phyloP scores from a whole-genome alignment of 2,797 vertebrate genomes.

The Cetoscarus ocellatus region DNA sequence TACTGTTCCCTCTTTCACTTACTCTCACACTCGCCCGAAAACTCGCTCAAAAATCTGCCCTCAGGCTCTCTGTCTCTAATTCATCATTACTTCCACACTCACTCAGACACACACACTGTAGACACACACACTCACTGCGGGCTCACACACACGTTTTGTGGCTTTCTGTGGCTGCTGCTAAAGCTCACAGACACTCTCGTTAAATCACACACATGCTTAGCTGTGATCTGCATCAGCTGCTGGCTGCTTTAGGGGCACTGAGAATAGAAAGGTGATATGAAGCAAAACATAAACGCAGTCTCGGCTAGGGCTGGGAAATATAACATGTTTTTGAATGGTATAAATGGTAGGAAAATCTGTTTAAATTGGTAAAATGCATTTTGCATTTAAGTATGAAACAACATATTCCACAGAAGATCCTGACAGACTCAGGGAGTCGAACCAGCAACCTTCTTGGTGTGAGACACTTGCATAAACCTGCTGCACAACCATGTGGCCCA shows the following conservation, averaged over 20 bases:
- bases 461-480: too few relatives aligned
- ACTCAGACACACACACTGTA: neutral
- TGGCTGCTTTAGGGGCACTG: conserved; percentile 35
- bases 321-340: too few relatives aligned
- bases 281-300: conserved; percentile 26
- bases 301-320: neutral
- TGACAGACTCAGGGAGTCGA: too few relatives aligned
- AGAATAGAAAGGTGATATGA: conserved; percentile 60
- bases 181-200: conserved; percentile 33
- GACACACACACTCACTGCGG: conserved; percentile 14
- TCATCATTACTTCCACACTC: conserved; percentile 8
- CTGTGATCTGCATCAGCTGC: conserved; percentile 58
- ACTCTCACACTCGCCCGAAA: conserved; percentile 19
- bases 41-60: conserved; percentile 23
- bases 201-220: conserved; percentile 32
- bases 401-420: too few relatives aligned
- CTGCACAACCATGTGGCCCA: too few relatives aligned
- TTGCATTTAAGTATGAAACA: too few relatives aligned
- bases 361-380: too few relatives aligned
- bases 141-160: conserved; percentile 4
- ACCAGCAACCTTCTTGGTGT: too few relatives aligned
- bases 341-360: too few relatives aligned
- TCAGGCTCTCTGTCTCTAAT: conserved; percentile 7
- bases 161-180: conserved; percentile 27
- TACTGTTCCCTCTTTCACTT: conserved; percentile 3